These are phyloP conservation scores for Hydropsyche tenuis DNA, from an alignment of 1,140 invertebrate species.

Conservation along the genomic window DNA sequence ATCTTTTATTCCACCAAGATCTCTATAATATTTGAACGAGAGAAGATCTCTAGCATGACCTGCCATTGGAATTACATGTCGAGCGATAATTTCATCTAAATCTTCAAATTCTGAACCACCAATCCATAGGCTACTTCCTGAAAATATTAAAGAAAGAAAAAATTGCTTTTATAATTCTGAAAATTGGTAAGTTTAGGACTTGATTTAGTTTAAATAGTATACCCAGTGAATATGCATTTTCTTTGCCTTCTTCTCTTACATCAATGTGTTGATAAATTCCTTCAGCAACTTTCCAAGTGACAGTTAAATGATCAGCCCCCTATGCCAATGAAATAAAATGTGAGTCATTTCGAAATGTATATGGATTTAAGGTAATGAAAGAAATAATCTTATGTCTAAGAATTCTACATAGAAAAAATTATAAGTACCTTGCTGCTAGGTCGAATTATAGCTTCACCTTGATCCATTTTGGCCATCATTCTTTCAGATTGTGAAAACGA, in stretches of 20 bases:
- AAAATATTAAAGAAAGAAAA: not conserved
- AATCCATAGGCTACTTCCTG: conserved; percentile 79
- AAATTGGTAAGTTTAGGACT: not conserved
- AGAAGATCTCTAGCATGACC: conserved; percentile 88
- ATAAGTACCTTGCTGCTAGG: conserved; percentile 86
- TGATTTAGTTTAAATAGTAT: not conserved
- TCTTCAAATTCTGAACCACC: conserved; percentile 95
- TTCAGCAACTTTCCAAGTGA: conserved; percentile 98
- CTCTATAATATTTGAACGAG: conserved; percentile 89
- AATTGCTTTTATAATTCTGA: not conserved
- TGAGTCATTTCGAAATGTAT: conserved; percentile 5
- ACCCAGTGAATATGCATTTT: conserved; percentile 95
- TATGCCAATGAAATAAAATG: conserved; percentile 53
- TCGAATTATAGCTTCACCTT: conserved; percentile 95
- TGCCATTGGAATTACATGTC: conserved; percentile 96
- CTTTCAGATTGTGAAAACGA: conserved; percentile 92
- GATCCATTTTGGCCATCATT: conserved; percentile 88
- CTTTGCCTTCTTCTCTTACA: conserved; percentile 94
- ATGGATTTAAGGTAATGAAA: conserved; percentile 26
- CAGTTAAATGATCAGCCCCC: conserved; percentile 93
- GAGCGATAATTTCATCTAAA: conserved; percentile 97
- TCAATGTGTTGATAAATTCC: conserved; percentile 96
- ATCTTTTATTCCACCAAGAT: conserved; percentile 76
- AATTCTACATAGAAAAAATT: not conserved
- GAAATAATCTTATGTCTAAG: not conserved